Percentiles rank a stretch among this genome's conserved stretches.
Evolutionary conservation across 2,797 vertebrate species (phyloP).

Genomic region (Mycteria americana): DNA sequence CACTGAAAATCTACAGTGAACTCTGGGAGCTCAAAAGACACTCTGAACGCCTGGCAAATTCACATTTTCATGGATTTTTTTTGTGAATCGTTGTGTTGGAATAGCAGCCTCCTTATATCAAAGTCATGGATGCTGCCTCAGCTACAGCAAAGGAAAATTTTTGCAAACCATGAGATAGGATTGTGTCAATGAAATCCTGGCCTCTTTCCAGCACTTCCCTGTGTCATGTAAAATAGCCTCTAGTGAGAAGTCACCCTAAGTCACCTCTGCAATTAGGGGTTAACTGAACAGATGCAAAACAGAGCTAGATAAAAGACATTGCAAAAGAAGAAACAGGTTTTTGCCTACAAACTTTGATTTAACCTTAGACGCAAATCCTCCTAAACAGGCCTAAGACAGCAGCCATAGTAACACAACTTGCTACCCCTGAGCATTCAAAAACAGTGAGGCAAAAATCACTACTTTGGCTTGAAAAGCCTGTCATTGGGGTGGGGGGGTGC

Average conservation of each 20-base stretch:
- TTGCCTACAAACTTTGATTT: not conserved
- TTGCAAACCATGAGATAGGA: not conserved
- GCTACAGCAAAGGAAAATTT: not conserved
- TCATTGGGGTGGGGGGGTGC: not conserved
- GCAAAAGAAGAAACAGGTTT: not conserved
- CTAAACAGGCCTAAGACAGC: not conserved
- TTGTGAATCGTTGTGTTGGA: not conserved
- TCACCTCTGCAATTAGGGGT: not conserved
- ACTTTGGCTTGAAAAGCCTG: not conserved
- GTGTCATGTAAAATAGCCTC: not conserved
- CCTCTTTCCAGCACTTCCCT: not conserved
- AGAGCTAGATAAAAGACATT: not conserved
- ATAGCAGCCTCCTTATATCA: not conserved
- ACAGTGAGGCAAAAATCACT: not conserved
- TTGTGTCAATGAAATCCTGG: not conserved
- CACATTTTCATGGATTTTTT: not conserved
- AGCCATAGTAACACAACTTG: not conserved
- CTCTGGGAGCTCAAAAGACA: not conserved
- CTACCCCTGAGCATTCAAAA: not conserved
- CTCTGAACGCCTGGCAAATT: not conserved
- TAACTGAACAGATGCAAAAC: not conserved
- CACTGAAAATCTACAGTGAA: not conserved
- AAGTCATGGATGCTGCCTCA: not conserved
- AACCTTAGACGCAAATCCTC: not conserved
- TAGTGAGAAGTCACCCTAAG: not conserved